Evolutionary conservation across 2,113 vertebrate genomes (phyloP).

Genomic region (Mionectes macconnelli): DNA sequence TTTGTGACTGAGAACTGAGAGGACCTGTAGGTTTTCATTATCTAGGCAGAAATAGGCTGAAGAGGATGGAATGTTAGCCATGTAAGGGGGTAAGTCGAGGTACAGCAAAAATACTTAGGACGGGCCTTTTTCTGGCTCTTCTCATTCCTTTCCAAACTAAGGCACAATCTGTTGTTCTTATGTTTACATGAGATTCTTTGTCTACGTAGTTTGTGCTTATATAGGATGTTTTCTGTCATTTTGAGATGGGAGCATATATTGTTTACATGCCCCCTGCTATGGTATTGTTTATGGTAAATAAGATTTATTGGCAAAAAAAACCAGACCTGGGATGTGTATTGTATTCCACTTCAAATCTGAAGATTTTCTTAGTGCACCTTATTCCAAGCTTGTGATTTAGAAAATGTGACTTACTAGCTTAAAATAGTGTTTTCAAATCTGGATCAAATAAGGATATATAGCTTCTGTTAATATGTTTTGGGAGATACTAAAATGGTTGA

Average conservation of each 20-base stretch:
- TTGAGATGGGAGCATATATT: not conserved
- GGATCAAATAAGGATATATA: not conserved
- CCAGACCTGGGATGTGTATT: constrained; percentile 31
- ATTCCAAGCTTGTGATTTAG: constrained; percentile 29
- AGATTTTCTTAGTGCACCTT: constrained; percentile 61
- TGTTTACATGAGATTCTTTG: constrained; percentile 37
- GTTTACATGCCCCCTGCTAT: not conserved
- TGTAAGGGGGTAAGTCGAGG: not conserved
- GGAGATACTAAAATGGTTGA: not conserved
- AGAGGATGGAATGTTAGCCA: not conserved
- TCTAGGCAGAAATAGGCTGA: not conserved
- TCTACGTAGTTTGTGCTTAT: constrained; percentile 10
- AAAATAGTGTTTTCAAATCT: constrained; percentile 2
- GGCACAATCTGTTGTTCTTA: constrained; percentile 11
- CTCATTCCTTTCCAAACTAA: constrained; percentile 27
- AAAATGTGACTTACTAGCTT: constrained; percentile 34
- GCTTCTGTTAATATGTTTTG: not conserved
- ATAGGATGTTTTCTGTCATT: constrained; percentile 40
- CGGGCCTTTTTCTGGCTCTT: constrained; percentile 9
- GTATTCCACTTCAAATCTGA: not conserved
- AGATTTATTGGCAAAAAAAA: constrained; percentile 30
- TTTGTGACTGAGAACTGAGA: not conserved
- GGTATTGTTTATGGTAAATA: not conserved
- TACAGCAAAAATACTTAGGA: not conserved
- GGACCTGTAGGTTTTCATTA: not conserved